Conservation (phyloP, 1,140 invertebrate species). For the Ericerus pela region DNA sequence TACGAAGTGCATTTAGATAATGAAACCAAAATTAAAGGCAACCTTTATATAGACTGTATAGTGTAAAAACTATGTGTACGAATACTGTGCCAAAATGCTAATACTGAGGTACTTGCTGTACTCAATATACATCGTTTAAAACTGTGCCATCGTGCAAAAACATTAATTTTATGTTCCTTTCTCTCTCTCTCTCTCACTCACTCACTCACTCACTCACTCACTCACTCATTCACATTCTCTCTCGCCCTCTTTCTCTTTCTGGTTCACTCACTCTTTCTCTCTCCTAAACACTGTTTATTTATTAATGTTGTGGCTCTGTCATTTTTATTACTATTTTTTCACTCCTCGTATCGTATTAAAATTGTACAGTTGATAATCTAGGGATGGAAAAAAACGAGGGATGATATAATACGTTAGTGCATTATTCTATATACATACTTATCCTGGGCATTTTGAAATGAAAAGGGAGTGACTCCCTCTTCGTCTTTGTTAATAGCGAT, state of each 20-base stretch:
- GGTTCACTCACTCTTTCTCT: too few species aligned
- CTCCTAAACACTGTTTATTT: slow-evolving; percentile 11
- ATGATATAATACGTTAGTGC: slow-evolving; percentile 11
- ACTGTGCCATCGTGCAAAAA: slow-evolving; percentile 7
- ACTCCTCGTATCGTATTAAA: slow-evolving; percentile 6
- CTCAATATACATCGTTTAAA: too few species aligned
- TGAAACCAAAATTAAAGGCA: slow-evolving; percentile 4
- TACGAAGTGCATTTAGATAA: neutral
- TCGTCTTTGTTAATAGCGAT: neutral
- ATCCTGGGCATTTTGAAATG: neutral
- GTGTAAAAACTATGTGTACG: too few species aligned
- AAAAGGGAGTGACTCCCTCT: neutral
- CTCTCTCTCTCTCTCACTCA: too few species aligned
- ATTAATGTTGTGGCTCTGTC: slow-evolving; percentile 12
- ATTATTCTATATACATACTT: slow-evolving; percentile 1
- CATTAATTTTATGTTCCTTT: slow-evolving; percentile 3
- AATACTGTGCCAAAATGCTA: slow-evolving; percentile 7
- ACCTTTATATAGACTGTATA: too few species aligned
- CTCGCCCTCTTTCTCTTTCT: too few species aligned
- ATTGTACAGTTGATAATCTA: slow-evolving; percentile 8
- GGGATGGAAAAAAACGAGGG: neutral
- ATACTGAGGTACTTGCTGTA: neutral
- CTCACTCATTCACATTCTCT: too few species aligned
- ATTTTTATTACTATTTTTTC: slow-evolving; percentile 12
- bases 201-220: too few species aligned